A percentile compares a stretch with the other conserved stretches of the same genome.
phyloP scores from a whole-genome alignment of 2,888 invertebrate genomes.

The Parnassius orleans region DNA sequence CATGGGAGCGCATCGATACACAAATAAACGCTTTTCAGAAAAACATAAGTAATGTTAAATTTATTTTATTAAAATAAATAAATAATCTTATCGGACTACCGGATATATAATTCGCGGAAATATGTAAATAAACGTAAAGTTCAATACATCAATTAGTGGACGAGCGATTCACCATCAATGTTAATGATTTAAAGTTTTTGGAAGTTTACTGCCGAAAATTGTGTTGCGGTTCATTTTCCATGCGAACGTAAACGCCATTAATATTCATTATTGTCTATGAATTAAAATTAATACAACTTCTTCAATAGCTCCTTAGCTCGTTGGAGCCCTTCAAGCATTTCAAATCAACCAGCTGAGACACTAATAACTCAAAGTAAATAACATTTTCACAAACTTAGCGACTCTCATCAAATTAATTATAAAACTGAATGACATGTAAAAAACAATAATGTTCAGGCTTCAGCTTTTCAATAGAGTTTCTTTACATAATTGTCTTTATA shows the following conservation, averaged over 20 bases:
- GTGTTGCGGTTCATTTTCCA: conserved; percentile 36
- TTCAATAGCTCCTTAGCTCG: conserved; percentile 40
- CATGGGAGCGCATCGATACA: not conserved
- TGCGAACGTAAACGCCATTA: conserved; percentile 44
- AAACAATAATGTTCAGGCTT: conserved; percentile 19
- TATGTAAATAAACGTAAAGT: conserved; percentile 9
- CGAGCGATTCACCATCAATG: conserved; percentile 13
- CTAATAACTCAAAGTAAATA: conserved; percentile 44
- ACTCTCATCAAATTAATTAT: conserved; percentile 24
- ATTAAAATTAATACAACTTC: conserved; percentile 53
- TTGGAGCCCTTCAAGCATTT: conserved; percentile 30
- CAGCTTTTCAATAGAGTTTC: conserved; percentile 12
- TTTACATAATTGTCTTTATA: conserved; percentile 14
- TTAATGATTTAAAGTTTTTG: conserved; percentile 23
- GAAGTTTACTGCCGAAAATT: conserved; percentile 16
- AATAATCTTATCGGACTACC: not conserved
- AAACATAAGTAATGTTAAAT: not conserved
- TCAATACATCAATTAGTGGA: conserved; percentile 24
- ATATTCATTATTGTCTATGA: conserved; percentile 58
- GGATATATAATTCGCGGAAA: conserved; percentile 3
- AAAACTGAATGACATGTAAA: conserved; percentile 23
- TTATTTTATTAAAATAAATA: not conserved
- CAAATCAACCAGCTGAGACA: conserved; percentile 32
- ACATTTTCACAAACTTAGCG: conserved; percentile 28
- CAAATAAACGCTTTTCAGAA: not conserved